phyloP scores from a whole-genome alignment of 2,113 vertebrate genomes.

The Phyllostomus discolor region DNA sequence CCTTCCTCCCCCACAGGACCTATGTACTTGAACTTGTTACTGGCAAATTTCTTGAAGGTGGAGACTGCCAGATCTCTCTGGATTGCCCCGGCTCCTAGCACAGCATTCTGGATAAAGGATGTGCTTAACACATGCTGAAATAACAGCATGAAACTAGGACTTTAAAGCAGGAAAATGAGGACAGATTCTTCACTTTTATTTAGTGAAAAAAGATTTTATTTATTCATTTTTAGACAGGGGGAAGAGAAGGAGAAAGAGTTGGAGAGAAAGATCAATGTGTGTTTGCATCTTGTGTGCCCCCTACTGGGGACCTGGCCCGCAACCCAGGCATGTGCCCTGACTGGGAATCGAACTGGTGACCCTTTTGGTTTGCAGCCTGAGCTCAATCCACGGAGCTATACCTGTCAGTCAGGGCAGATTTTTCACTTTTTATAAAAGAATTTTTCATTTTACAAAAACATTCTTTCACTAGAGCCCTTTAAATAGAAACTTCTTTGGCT shows the following conservation, averaged over 20 bases:
- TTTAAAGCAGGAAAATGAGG: background rate
- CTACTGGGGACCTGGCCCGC: no score
- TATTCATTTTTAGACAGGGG: background rate
- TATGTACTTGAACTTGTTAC: background rate
- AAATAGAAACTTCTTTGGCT: background rate
- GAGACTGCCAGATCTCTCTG: background rate
- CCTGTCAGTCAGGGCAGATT: no score
- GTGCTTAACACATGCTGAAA: accelerated
- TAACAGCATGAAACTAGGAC: background rate
- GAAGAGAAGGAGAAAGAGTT: no score
- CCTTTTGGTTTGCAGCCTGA: no score
- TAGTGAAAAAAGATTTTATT: background rate
- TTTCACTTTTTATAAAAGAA: background rate
- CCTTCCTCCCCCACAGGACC: background rate
- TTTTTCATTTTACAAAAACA: background rate
- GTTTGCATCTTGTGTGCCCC: no score
- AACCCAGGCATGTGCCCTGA: no score
- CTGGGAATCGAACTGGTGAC: no score
- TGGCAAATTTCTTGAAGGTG: background rate
- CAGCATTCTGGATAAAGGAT: background rate
- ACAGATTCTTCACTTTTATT: background rate
- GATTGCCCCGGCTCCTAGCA: no score
- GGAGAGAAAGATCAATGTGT: no score
- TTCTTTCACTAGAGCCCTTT: background rate
- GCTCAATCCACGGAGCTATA: no score